Base-by-base conservation (phyloP, 53 echinoderm and acorn worm genomes). In the Zoroaster sp. region DNA sequence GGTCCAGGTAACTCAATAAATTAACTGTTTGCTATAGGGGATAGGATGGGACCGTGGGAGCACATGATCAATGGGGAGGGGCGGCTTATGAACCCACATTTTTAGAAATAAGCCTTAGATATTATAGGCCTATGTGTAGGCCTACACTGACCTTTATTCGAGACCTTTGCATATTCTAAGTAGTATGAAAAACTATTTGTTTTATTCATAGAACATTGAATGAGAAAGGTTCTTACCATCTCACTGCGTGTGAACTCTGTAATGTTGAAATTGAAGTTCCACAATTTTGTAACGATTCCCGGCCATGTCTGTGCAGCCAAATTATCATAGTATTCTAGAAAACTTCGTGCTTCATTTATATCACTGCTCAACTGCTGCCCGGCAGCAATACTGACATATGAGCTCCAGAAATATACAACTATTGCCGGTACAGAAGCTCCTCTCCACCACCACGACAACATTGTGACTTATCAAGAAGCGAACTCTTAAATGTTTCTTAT, bases 251-350 rank as follows among this genome's bases (percentile, higher is more conserved):
- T 92, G 7, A 79, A 74, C 36, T 92, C 94, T 18, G 90, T 94
- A 15, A 92, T 49, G 35, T 94, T 90, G 25, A 76, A 74, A 77
- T 94, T 91, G 78, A 92, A 92, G 45, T 80, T 73, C 92, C 92
- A 94, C 8, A 89, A 12, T 39, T 89, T 89, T 40, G 92, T 79
- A 4, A 94, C 89, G 43, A 92, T 44, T 21, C 79, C 89, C 13
- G 92, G 92, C 36, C 89, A 86, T 3, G 87, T 92, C 12, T 71
- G 49, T n/a, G 89, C 69, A 4, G 92, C 89, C 4, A 73, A 68
- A 17, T 12, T 53, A 40, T 91, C 79, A 42, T 89, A 94, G 39
- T 92, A 89, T 21, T 67, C 65, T 33, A 94, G 70, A 43, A 89
- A 94, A 5, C 21, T 42, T 4, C 39, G 40, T 10, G 77, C 91